Percentiles rank a stretch among this genome's conserved stretches.
Evolutionary conservation across 2,113 vertebrate species (phyloP).

Genomic region (Oryzias celebensis): DNA sequence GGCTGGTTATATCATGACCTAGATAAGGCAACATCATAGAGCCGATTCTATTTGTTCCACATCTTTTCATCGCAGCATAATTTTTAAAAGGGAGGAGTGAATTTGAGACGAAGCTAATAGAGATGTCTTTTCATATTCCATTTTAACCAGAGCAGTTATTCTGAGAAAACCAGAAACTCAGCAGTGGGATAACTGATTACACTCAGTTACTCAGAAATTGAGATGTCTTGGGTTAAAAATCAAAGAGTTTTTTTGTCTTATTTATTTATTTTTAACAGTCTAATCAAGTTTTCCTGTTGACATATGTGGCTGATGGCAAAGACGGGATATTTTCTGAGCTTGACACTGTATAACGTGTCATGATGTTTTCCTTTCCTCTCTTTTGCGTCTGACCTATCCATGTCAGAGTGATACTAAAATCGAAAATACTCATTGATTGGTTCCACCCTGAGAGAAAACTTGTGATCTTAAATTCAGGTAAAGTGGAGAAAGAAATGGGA

Average conservation of each 20-base stretch:
- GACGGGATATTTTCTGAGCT: background rate
- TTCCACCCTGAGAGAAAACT: constrained; percentile 9
- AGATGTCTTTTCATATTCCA: constrained; percentile 52
- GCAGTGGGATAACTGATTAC: constrained; percentile 13
- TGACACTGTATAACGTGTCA: background rate
- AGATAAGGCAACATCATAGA: constrained; percentile 76
- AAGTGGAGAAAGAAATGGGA: constrained; percentile 33
- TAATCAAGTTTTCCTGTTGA: background rate
- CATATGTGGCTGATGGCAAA: background rate
- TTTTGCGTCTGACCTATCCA: background rate
- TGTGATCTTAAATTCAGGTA: constrained; percentile 28
- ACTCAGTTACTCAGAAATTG: background rate
- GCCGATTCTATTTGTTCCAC: constrained; percentile 71
- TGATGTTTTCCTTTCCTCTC: background rate
- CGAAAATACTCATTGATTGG: constrained; percentile 2
- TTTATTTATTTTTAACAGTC: background rate
- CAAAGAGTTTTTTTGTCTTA: constrained; percentile 2
- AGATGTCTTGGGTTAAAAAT: constrained; percentile 23
- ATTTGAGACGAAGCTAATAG: constrained; percentile 55
- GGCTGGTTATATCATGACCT: constrained; percentile 77
- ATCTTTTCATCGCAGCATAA: constrained; percentile 58
- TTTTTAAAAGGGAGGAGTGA: constrained; percentile 51
- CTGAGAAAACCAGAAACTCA: constrained; percentile 22
- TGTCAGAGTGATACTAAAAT: constrained; percentile 4
- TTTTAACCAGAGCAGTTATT: constrained; percentile 35